Percentiles rank a stretch among this genome's conserved stretches.
Evolutionary conservation across 2,113 vertebrate genomes (phyloP).

Genomic region (Bungarus multicinctus): DNA sequence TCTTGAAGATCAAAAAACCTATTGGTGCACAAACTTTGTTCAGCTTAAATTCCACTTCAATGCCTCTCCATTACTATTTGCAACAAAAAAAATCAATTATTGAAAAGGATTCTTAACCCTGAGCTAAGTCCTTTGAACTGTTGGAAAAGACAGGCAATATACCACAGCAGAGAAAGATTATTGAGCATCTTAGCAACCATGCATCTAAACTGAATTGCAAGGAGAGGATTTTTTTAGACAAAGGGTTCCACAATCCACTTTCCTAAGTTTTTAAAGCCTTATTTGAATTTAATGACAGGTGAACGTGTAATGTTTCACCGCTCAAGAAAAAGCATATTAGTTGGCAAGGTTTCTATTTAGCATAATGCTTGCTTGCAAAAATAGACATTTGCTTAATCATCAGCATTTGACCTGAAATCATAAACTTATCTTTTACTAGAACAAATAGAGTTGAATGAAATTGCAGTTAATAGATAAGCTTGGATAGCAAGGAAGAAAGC

Average conservation of each 20-base stretch:
- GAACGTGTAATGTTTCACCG: not conserved
- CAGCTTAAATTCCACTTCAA: not conserved
- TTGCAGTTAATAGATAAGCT: not conserved
- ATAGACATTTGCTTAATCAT: not conserved
- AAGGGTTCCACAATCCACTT: not conserved
- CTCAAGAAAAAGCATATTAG: not conserved
- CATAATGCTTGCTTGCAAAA: not conserved
- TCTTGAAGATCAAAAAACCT: not conserved
- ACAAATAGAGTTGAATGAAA: not conserved
- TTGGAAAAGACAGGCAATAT: not conserved
- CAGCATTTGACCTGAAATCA: conserved; percentile 8
- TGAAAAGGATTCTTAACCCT: not conserved
- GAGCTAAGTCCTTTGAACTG: not conserved
- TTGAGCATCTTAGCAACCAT: not conserved
- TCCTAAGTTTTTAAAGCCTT: not conserved
- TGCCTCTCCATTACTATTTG: not conserved
- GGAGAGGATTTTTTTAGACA: not conserved
- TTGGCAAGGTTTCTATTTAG: not conserved
- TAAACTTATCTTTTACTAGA: not conserved
- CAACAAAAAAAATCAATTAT: not conserved
- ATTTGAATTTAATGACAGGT: not conserved
- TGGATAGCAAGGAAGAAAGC: not conserved
- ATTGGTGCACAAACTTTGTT: not conserved
- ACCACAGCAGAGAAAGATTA: not conserved
- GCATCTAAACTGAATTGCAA: not conserved